Evolutionary conservation across 2,797 vertebrate genomes (phyloP).

Genomic region (Crocodylus rhombifer): DNA sequence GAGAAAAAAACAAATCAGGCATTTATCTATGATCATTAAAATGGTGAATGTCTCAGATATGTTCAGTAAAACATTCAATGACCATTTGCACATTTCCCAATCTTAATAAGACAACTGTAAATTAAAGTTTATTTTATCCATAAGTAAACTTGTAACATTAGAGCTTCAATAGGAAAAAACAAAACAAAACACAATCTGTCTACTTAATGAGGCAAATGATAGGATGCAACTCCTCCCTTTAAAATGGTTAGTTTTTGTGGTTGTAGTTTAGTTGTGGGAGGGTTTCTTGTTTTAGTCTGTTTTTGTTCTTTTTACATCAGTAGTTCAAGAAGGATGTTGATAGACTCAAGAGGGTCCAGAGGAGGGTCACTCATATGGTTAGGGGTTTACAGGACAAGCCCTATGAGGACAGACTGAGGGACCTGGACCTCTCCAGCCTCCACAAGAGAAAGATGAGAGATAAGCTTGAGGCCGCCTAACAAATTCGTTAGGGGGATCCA

Average conservation of each 20-base stretch:
- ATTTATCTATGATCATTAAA: conserved; percentile 5
- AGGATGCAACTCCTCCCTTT: background rate
- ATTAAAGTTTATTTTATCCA: conserved; percentile 25
- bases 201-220: background rate
- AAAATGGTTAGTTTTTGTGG: background rate
- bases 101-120: background rate
- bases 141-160: background rate
- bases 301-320: too few species aligned
- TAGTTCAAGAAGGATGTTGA: too few species aligned
- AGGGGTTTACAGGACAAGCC: too few species aligned
- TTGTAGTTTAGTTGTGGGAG: too few species aligned
- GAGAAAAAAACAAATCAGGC: conserved; percentile 47
- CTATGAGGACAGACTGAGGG: too few species aligned
- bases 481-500: too few species aligned
- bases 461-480: too few species aligned
- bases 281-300: too few species aligned
- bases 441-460: too few species aligned
- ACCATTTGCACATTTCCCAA: conserved; percentile 4
- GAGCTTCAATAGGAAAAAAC: background rate
- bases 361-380: too few species aligned
- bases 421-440: too few species aligned
- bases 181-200: background rate
- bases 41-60: background rate
- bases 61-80: background rate
- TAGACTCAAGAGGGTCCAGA: too few species aligned